Evolutionary conservation across 1,140 invertebrate genomes (phyloP).

Genomic region (Centruroides sculpturatus): DNA sequence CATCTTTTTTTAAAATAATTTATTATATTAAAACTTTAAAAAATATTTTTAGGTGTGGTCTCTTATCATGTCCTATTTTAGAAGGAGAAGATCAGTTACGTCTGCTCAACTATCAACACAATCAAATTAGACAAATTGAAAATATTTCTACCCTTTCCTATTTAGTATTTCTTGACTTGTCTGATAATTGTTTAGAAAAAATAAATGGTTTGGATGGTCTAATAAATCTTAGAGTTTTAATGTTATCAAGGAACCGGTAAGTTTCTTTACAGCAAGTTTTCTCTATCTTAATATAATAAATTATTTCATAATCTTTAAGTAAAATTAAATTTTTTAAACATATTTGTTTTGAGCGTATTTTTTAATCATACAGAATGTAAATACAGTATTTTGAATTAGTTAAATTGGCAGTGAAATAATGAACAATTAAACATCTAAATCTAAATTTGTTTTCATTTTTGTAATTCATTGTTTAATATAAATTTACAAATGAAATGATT

Average conservation of each 20-base stretch:
- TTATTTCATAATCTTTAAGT: too few relatives aligned
- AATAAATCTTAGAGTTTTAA: constrained; percentile 7
- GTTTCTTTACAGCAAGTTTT: background rate
- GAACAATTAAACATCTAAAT: too few relatives aligned
- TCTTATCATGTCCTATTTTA: constrained; percentile 6
- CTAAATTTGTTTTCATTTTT: too few relatives aligned
- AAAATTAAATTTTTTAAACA: too few relatives aligned
- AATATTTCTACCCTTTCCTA: constrained; percentile 10
- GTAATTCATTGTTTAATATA: too few relatives aligned
- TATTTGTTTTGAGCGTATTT: too few relatives aligned
- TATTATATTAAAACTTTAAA: background rate
- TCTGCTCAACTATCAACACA: constrained; percentile 13
- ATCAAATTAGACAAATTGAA: constrained; percentile 13
- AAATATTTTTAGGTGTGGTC: constrained; percentile 5
- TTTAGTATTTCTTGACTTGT: constrained; percentile 14
- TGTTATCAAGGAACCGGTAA: constrained; percentile 8
- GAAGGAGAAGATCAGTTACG: constrained; percentile 13
- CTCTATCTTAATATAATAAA: too few relatives aligned
- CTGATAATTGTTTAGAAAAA: constrained; percentile 10
- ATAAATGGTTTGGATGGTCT: constrained; percentile 11
- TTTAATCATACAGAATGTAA: too few relatives aligned
- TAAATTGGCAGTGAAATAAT: too few relatives aligned
- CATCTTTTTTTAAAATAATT: background rate
- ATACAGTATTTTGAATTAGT: too few relatives aligned
- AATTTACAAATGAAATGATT: too few relatives aligned